Conservation (phyloP, 2,797 vertebrate genomes). For the Amblyraja radiata region DNA sequence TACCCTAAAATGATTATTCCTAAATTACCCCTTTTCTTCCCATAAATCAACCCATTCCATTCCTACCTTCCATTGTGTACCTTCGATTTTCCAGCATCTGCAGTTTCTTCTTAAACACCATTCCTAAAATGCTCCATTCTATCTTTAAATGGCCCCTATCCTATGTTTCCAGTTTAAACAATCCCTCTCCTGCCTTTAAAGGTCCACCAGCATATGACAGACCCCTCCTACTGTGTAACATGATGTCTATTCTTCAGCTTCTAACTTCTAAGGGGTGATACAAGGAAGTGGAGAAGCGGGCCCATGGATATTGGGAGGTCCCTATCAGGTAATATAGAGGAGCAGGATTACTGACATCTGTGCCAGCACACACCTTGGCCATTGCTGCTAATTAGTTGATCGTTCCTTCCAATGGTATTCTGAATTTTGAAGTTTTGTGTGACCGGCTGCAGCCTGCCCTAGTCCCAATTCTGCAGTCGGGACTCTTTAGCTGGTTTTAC, state of each 20-base stretch:
- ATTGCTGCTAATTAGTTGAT: neutral
- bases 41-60: neutral
- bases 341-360: neutral
- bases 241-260: neutral
- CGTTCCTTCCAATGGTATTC: neutral
- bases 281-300: neutral
- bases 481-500: neutral
- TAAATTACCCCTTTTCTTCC: neutral
- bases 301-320: neutral
- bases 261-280: neutral
- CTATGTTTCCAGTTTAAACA: neutral
- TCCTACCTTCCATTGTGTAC: too few species aligned
- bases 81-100: too few species aligned
- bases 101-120: too few species aligned
- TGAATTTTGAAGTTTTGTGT: neutral
- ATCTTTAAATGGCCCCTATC: neutral
- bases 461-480: neutral
- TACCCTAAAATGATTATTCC: neutral
- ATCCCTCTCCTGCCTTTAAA: neutral
- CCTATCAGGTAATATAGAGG: neutral
- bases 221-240: neutral
- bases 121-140: neutral
- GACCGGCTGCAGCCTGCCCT: neutral
- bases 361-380: neutral
- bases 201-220: neutral